These are phyloP conservation scores for Plectropomus leopardus DNA, from an alignment of 2,113 vertebrate genomes.

Conservation along the genomic window DNA sequence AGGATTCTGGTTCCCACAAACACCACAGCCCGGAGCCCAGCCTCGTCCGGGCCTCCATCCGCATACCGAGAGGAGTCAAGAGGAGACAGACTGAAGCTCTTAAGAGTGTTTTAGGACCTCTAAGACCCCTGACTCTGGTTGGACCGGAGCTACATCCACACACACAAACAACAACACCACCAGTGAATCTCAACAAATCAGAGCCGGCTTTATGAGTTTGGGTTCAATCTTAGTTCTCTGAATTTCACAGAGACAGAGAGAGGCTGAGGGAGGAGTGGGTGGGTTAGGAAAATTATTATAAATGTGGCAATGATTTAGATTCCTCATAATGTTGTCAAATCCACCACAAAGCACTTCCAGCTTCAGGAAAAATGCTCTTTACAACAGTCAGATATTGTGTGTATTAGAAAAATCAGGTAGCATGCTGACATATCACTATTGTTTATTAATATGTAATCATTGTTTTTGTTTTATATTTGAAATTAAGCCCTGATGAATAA, in stretches of 20 bases:
- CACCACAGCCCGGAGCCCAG: constrained; percentile 10
- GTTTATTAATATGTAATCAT: not conserved
- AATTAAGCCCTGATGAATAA: not conserved
- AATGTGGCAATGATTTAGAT: constrained; percentile 77
- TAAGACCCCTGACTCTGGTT: constrained; percentile 19
- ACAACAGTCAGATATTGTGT: constrained; percentile 19
- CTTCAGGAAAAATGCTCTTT: constrained; percentile 36
- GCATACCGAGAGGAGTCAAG: constrained; percentile 43
- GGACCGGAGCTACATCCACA: constrained; percentile 17
- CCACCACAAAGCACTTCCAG: constrained; percentile 72
- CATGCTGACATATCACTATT: not conserved
- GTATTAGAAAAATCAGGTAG: constrained; percentile 1
- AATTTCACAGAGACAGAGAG: constrained; percentile 21
- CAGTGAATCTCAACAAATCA: constrained; percentile 40
- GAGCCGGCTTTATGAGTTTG: constrained; percentile 31
- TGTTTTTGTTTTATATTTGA: not conserved
- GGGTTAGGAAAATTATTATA: constrained; percentile 56
- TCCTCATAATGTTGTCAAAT: constrained; percentile 74
- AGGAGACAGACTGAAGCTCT: constrained; percentile 56
- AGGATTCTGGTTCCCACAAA: constrained; percentile 54
- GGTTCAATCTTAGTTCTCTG: constrained; percentile 60
- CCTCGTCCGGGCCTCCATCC: constrained; percentile 35
- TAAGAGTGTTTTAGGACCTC: constrained; percentile 33
- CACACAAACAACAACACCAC: constrained; percentile 54
- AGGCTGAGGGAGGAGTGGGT: constrained; percentile 17